Evolutionary conservation across 2,113 vertebrate species (phyloP).

Genomic region (Rhynchomys soricoides): DNA sequence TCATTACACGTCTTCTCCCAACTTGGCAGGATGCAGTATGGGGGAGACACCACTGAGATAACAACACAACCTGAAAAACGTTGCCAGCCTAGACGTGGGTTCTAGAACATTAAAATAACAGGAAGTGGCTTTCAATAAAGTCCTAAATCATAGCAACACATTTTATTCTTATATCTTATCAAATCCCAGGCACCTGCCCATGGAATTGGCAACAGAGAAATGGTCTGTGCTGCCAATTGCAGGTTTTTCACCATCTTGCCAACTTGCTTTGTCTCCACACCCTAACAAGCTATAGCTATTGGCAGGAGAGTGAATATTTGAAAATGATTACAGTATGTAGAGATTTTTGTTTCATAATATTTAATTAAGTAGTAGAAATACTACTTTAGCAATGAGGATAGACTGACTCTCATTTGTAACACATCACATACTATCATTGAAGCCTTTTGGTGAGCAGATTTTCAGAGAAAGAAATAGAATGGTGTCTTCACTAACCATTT

Average conservation of each 20-base stretch:
- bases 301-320: slow-evolving; percentile 71
- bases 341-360: slow-evolving; percentile 56
- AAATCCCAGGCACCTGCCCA: slow-evolving; percentile 64
- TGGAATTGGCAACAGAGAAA: slow-evolving; percentile 70
- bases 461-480: slow-evolving; percentile 38
- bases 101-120: slow-evolving; percentile 40
- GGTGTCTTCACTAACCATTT: background rate
- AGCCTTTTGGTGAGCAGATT: background rate
- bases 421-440: background rate
- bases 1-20: background rate
- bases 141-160: slow-evolving; percentile 55
- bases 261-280: slow-evolving; percentile 72
- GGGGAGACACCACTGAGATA: background rate
- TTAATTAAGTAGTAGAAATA: slow-evolving; percentile 73
- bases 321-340: slow-evolving; percentile 63
- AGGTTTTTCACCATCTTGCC: slow-evolving; percentile 64
- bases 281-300: slow-evolving; percentile 68
- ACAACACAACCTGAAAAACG: background rate
- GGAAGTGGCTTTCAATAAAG: slow-evolving; percentile 47
- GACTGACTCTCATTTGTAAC: slow-evolving; percentile 43
- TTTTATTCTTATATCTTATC: slow-evolving; percentile 62
- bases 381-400: slow-evolving; percentile 31
- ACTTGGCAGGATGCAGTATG: background rate
- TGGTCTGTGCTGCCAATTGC: slow-evolving; percentile 42
- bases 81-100: background rate